A percentile compares a stretch with the other conserved stretches of the same genome.
phyloP scores from a whole-genome alignment of 2,113 vertebrate genomes.

The Ailurus styani region DNA sequence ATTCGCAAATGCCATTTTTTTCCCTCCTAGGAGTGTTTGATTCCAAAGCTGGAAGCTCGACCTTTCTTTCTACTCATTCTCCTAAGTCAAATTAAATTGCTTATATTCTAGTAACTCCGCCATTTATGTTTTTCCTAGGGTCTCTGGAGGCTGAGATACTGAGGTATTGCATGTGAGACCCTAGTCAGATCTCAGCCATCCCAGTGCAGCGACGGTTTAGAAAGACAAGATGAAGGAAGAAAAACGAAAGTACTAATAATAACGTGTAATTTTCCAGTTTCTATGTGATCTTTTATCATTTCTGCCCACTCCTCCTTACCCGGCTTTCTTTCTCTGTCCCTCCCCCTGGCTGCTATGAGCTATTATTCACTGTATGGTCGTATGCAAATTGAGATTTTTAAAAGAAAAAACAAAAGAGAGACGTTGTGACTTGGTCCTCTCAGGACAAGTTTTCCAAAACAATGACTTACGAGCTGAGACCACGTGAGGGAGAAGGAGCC shows the following conservation, averaged over 20 bases:
- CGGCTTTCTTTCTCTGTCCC: neutral
- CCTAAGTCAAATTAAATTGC: neutral
- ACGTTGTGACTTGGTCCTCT: neutral
- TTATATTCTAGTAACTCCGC: neutral
- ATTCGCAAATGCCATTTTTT: neutral
- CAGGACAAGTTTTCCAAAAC: constrained; percentile 2
- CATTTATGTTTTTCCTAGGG: neutral
- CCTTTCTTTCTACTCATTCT: neutral
- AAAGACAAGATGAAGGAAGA: neutral
- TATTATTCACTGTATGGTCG: neutral
- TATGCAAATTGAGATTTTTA: neutral
- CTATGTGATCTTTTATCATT: neutral
- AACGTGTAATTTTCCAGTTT: neutral
- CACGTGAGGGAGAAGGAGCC: neutral
- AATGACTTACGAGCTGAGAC: neutral
- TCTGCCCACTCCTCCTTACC: neutral
- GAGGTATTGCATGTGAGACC: neutral
- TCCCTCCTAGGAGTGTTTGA: neutral
- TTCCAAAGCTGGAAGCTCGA: neutral
- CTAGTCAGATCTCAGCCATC: neutral
- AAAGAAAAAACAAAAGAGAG: neutral
- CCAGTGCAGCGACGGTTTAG: neutral
- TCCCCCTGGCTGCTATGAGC: neutral
- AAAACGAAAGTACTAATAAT: neutral
- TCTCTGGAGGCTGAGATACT: neutral